These are phyloP conservation scores for Nibea albiflora DNA, from an alignment of 2,113 vertebrate species.

Conservation along the genomic window DNA sequence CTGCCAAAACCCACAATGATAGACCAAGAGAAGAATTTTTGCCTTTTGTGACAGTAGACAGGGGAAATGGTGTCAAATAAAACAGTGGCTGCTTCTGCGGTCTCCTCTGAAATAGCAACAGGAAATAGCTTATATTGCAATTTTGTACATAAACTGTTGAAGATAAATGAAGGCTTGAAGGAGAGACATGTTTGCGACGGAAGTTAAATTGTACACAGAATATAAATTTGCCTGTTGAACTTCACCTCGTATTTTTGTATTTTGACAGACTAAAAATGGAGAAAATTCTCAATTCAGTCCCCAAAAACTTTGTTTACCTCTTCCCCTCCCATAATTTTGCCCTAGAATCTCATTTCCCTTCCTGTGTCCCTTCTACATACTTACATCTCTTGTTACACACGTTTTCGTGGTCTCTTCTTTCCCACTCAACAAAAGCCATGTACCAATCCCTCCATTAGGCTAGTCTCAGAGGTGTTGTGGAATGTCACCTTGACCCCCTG, in stretches of 20 bases:
- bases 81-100: slow-evolving; percentile 35
- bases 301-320: slow-evolving; percentile 1
- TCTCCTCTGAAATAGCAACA: slow-evolving; percentile 51
- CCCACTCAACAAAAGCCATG: slow-evolving; percentile 73
- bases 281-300: not conserved
- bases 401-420: slow-evolving; percentile 69
- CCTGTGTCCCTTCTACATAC: slow-evolving; percentile 47
- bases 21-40: slow-evolving; percentile 49
- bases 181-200: not conserved
- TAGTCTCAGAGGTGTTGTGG: slow-evolving; percentile 78
- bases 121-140: slow-evolving; percentile 36
- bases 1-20: slow-evolving; percentile 68
- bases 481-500: slow-evolving; percentile 82
- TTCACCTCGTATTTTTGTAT: not conserved
- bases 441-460: slow-evolving; percentile 73
- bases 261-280: not conserved
- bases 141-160: slow-evolving; percentile 15
- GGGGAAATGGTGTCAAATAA: slow-evolving; percentile 69
- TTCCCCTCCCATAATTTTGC: slow-evolving; percentile 34
- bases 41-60: slow-evolving; percentile 58
- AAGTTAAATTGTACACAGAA: not conserved
- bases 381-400: slow-evolving; percentile 70
- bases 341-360: slow-evolving; percentile 44
- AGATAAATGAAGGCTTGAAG: not conserved
- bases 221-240: not conserved